These are phyloP conservation scores for Microctonus aethiopoides DNA, from an alignment of 2,888 invertebrate species.

Conservation along the genomic window DNA sequence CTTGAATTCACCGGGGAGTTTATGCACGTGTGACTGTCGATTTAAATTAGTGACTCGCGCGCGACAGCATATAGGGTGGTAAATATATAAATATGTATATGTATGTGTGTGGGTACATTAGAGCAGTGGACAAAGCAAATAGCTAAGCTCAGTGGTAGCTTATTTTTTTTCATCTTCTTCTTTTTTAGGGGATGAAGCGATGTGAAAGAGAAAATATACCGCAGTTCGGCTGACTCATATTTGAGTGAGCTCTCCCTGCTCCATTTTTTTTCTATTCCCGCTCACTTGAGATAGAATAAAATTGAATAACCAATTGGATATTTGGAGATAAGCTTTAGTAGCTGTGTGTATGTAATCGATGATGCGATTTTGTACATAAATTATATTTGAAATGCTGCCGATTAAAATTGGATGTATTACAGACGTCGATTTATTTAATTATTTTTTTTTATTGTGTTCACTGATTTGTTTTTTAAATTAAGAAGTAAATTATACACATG, in stretches of 20 bases:
- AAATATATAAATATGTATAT: background rate
- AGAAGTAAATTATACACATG: too few species aligned
- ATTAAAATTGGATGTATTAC: too few species aligned
- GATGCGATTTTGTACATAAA: background rate
- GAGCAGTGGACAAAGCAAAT: slow-evolving; percentile 26
- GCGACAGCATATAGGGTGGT: slow-evolving; percentile 11
- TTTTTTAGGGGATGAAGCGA: slow-evolving; percentile 12
- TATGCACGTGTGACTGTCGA: slow-evolving; percentile 47
- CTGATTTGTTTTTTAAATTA: too few species aligned
- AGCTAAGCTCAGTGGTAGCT: slow-evolving; percentile 6
- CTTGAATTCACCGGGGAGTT: slow-evolving; percentile 38
- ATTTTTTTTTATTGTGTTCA: too few species aligned
- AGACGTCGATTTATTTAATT: too few species aligned
- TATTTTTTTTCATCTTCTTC: slow-evolving; percentile 22
- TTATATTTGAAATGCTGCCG: background rate
- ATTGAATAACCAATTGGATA: slow-evolving; percentile 22
- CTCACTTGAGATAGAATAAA: background rate
- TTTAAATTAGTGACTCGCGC: slow-evolving; percentile 42
- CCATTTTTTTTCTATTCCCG: background rate
- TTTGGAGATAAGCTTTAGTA: slow-evolving; percentile 2
- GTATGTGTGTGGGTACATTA: too few species aligned
- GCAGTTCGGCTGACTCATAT: slow-evolving; percentile 21
- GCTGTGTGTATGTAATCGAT: background rate
- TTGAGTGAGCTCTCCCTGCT: background rate
- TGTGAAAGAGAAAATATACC: background rate